Base-by-base conservation (phyloP, 2,797 vertebrate genomes). In the Mus spretus region DNA sequence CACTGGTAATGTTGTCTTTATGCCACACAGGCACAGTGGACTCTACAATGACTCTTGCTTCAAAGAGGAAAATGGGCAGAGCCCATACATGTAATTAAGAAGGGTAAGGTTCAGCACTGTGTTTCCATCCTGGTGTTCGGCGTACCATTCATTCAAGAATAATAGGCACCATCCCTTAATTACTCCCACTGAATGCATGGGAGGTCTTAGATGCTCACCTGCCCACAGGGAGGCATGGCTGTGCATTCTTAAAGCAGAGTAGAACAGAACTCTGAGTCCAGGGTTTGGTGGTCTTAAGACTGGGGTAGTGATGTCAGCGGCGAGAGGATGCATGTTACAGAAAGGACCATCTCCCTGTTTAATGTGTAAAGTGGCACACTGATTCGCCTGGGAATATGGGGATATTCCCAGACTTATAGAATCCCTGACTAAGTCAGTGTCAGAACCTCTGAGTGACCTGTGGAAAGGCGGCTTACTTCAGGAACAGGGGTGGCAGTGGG, bases 311-410 rank as follows among this genome's bases (percentile, higher is more conserved):
- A 24, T 80, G 8, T 19, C n/a, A 22, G 28, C 8, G 20, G 12
- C 50, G 77, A 65, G 50, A 61, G 81, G 74, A 89, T 83, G 57
- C 0, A 22, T 2, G 20, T 87, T 89, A 81, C 20, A 63, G 37
- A 63, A 92, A 94, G 44, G 44, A 47, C 24, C 7, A 19, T 78
- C 24, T 81, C 37, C 17, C 31, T 40, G 0, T 79, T 85, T 57
- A 93, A 37, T 12, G 77, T 89, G 96, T 79, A 63, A 44, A 95
- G 22, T 40, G 26, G 50, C 86, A 90, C 72, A 55, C 9, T 17
- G 77, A 31, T 86, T 93, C 80, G 81, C 93, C 59, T 87, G 91
- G 92, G 72, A 94, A 93, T 40, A 59, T 83, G 37, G 26, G 44
- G 44, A 44, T 5, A 44, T 44, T 44, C 44, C 44, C 44, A 44